Percentiles rank a stretch among this genome's conserved stretches.
These are phyloP conservation scores for Myripristis jacobus DNA, from an alignment of 2,797 vertebrate genomes.

Conservation along the genomic window DNA sequence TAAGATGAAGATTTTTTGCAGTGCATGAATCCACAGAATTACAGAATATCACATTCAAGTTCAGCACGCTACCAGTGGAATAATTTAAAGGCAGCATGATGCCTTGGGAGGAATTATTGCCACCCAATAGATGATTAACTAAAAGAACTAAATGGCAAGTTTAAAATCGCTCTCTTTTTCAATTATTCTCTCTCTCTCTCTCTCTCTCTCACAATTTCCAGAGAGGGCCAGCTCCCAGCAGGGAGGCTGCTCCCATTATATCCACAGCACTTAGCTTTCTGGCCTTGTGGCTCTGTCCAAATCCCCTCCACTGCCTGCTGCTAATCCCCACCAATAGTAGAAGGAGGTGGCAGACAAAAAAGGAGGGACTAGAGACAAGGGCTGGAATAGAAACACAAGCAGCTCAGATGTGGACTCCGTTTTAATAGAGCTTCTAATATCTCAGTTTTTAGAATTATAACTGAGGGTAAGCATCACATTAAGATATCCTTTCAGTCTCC, in stretches of 20 bases:
- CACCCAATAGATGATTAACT: neutral
- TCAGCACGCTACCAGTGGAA: neutral
- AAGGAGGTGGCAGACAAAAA: conserved; percentile 61
- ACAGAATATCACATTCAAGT: neutral
- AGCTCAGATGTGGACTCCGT: conserved; percentile 64
- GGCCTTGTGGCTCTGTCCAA: conserved; percentile 74
- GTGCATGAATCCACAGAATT: neutral
- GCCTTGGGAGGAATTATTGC: neutral
- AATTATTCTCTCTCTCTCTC: conserved; percentile 21
- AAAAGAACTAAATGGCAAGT: conserved; percentile 1
- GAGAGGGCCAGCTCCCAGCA: conserved; percentile 61
- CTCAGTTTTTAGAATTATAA: conserved; percentile 40
- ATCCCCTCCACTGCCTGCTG: conserved; percentile 71
- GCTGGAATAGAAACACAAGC: conserved; percentile 67
- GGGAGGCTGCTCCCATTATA: conserved; percentile 71
- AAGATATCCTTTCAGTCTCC: conserved; percentile 33
- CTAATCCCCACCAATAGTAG: conserved; percentile 74
- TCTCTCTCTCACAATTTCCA: no score
- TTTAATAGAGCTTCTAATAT: conserved; percentile 64
- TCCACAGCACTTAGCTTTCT: conserved; percentile 77
- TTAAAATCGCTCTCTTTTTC: conserved; percentile 29
- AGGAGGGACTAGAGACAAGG: conserved; percentile 29
- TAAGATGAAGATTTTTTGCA: no score
- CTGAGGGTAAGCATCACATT: conserved; percentile 44
- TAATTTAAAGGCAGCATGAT: neutral